Evolutionary conservation across 2,888 invertebrate species (phyloP), one percentile per base, ranked within the genome.

Genomic region (Trisateles emortualis): DNA sequence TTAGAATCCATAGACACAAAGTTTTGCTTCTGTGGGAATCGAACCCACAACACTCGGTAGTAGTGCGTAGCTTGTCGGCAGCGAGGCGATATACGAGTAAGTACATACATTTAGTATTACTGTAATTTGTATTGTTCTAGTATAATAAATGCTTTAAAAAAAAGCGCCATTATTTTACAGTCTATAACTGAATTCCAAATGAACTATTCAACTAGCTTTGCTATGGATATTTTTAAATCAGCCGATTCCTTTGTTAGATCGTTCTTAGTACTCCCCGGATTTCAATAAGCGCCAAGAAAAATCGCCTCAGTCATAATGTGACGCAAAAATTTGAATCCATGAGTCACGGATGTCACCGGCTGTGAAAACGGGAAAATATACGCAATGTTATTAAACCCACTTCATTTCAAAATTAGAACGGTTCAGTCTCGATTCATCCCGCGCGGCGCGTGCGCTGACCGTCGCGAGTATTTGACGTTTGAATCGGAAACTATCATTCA

Each of bases 341-440:
- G 87, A 88, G 58, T 88, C 54, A 52, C 72, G 78, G 76, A 78
- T 86, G 84, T 85, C 84, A 81, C 80, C 72, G 72, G 72, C 53
- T 44, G 77, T 78, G 81, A 84, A 88, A 90, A 87, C 84, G 83
- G 83, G 87, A 84, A 89, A 92, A 90, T 88, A 81, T 84, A 87
- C 82, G 85, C 84, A 81, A 87, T 89, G 87, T 88, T 90, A 88
- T 88, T 88, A 90, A 88, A 86, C 79, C 84, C 89, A 87, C 89
- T 88, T 86, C 84, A 86, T 83, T 86, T 87, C 87, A 86, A 90
- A 90, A 87, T 87, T 92, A 91, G 90, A 87, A 81, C 79, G 68
- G 83, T 85, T 82, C 92, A 92, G 92, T 92, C 87, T 83, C 79
- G 85, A 79, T 81, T 68, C 74, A 72, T 68, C 72, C 64, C 75